These are phyloP conservation scores for Drosophila helvetica DNA, from an alignment of 2,888 invertebrate species.

Conservation along the genomic window DNA sequence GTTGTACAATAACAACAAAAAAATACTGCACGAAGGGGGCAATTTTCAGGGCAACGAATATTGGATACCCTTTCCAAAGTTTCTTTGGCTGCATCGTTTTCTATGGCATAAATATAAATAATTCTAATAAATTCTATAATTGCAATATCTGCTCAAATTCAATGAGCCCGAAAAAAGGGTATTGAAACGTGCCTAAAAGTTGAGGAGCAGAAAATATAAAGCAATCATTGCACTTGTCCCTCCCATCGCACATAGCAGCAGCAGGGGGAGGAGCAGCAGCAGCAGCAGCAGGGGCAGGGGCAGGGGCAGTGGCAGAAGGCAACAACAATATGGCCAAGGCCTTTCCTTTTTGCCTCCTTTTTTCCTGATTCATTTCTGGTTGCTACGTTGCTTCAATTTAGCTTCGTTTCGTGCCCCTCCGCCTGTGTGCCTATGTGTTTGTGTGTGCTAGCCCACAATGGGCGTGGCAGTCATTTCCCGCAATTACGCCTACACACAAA, in stretches of 20 bases:
- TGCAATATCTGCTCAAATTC: no score
- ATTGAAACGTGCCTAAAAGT: slow-evolving; percentile 2
- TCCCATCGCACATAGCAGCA: slow-evolving; percentile 20
- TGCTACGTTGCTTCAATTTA: slow-evolving; percentile 56
- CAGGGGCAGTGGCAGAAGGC: slow-evolving; percentile 14
- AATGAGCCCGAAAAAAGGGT: neutral
- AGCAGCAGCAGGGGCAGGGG: slow-evolving; percentile 11
- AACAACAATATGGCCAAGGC: slow-evolving; percentile 44
- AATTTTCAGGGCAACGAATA: neutral
- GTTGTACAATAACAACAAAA: slow-evolving; percentile 47
- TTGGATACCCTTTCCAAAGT: neutral
- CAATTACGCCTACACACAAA: slow-evolving; percentile 70
- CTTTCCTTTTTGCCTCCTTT: slow-evolving; percentile 20
- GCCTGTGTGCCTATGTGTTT: slow-evolving; percentile 38
- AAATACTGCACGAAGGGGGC: neutral
- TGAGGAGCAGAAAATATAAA: slow-evolving; percentile 38
- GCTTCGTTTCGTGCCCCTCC: slow-evolving; percentile 36
- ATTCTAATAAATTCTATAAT: no score
- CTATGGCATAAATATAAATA: no score
- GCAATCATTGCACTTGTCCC: slow-evolving; percentile 71
- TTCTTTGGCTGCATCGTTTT: no score
- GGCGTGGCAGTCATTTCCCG: slow-evolving; percentile 79
- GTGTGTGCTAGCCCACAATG: slow-evolving; percentile 64
- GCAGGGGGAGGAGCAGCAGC: slow-evolving; percentile 13
- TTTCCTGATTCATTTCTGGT: slow-evolving; percentile 60